Conservation (phyloP, 1,140 invertebrate genomes). For the Lasaia peninsularis region DNA sequence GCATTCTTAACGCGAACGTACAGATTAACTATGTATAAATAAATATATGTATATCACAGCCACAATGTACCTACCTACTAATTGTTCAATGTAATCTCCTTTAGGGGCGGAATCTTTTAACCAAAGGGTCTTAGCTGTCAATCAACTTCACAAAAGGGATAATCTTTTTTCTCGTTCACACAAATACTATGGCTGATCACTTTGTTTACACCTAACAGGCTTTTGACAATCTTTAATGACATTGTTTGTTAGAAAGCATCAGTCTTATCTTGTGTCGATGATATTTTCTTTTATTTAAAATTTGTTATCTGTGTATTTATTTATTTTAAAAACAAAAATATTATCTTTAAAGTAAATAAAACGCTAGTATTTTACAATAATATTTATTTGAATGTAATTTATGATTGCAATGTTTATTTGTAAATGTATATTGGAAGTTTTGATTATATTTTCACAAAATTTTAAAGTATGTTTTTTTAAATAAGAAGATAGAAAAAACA, state of each 20-base stretch:
- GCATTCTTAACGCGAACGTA: no score
- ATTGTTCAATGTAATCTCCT: neutral
- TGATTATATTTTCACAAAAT: no score
- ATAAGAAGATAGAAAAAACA: no score
- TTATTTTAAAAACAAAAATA: neutral
- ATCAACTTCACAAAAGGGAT: conserved; percentile 35
- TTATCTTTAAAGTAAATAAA: neutral
- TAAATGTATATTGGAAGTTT: no score
- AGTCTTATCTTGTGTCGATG: neutral
- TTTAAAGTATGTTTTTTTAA: no score
- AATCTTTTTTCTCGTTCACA: conserved; percentile 21
- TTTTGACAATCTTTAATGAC: neutral
- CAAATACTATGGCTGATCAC: neutral
- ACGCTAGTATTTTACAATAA: neutral
- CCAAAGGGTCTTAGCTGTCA: conserved; percentile 40
- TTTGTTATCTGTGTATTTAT: conserved; percentile 1
- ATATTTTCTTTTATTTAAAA: neutral
- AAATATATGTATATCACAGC: conserved; percentile 2
- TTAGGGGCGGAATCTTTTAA: conserved; percentile 31
- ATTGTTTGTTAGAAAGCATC: neutral
- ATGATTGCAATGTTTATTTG: no score
- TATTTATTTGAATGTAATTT: neutral
- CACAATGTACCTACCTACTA: neutral
- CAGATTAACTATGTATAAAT: neutral
- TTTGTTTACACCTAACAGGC: neutral